These are phyloP conservation scores for Aricia artaxerxes DNA, from an alignment of 2,888 invertebrate genomes.

Conservation along the genomic window DNA sequence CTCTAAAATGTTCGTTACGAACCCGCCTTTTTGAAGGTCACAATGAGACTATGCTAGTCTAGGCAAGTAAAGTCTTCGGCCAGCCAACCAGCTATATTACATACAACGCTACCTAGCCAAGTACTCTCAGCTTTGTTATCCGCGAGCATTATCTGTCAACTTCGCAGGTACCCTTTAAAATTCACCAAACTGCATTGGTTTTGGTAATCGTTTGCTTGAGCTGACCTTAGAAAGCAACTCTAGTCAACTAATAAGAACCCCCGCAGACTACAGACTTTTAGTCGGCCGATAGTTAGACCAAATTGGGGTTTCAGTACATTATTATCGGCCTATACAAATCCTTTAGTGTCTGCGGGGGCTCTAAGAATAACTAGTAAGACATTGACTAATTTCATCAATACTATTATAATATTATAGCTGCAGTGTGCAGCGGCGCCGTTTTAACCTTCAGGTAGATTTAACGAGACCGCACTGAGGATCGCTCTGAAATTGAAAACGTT, in stretches of 20 bases:
- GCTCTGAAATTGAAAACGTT: no score
- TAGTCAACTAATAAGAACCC: no score
- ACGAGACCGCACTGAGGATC: no score
- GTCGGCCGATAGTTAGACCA: no score
- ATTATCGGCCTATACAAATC: no score
- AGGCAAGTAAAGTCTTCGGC: background rate
- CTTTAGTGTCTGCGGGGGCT: no score
- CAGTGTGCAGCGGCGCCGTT: background rate
- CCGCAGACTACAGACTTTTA: no score
- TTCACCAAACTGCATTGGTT: background rate
- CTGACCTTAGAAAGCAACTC: no score
- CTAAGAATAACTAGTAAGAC: no score
- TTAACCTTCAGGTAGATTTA: background rate
- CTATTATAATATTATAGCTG: background rate
- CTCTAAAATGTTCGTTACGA: slow-evolving; percentile 25
- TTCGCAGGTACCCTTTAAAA: no score
- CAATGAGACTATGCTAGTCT: background rate
- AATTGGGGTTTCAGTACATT: no score
- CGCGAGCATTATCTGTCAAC: background rate
- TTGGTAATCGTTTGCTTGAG: background rate
- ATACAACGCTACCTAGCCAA: background rate
- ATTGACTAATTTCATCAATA: background rate
- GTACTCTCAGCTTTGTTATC: background rate
- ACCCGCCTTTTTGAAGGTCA: slow-evolving; percentile 10
- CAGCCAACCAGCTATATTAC: background rate